These are phyloP conservation scores for Lagodon rhomboides DNA, from an alignment of 2,797 vertebrate species.

Conservation along the genomic window DNA sequence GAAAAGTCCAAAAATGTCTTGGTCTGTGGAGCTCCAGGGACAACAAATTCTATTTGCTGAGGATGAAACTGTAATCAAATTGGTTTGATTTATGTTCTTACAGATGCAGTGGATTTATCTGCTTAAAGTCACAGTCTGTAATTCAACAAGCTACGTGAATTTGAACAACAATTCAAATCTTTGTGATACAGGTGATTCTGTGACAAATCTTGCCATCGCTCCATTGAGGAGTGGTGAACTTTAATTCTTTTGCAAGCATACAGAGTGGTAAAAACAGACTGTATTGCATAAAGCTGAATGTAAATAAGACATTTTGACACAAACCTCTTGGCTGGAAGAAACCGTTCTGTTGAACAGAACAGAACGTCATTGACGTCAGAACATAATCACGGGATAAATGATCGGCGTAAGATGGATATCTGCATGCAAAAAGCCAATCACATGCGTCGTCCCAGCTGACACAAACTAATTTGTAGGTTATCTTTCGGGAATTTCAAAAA, in stretches of 20 bases:
- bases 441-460: background rate
- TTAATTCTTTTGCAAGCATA: background rate
- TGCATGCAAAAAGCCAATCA: background rate
- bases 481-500: constrained; percentile 5
- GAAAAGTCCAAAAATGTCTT: too few relatives aligned
- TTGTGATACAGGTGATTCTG: too few relatives aligned
- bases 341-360: background rate
- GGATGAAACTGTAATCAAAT: too few relatives aligned
- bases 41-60: too few relatives aligned
- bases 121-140: too few relatives aligned
- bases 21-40: too few relatives aligned
- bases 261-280: background rate
- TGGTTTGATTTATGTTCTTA: too few relatives aligned
- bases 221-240: too few relatives aligned
- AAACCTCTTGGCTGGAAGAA: too few relatives aligned
- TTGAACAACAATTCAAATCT: background rate
- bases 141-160: background rate
- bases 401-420: background rate
- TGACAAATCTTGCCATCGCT: too few relatives aligned
- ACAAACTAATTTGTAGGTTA: background rate
- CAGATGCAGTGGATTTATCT: too few relatives aligned
- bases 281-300: background rate
- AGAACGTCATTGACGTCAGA: background rate
- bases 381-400: background rate
- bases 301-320: too few relatives aligned